phyloP scores from a whole-genome alignment of 2,888 invertebrate species.

The Meganola albula region DNA sequence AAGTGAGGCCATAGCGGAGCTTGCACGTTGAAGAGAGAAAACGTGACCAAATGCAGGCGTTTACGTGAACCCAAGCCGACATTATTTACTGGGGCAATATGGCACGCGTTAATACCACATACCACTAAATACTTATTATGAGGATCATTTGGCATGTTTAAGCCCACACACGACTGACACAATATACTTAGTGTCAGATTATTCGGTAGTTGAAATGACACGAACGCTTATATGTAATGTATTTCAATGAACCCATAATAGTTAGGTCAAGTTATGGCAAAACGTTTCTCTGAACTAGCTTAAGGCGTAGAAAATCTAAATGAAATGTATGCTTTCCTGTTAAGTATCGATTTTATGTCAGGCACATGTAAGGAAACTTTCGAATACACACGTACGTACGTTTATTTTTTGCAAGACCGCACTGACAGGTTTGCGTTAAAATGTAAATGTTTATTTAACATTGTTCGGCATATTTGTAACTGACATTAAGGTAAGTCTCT shows the following conservation, averaged over 20 bases:
- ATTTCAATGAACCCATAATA: no score
- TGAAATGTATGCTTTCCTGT: background rate
- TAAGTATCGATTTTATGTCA: slow-evolving; percentile 9
- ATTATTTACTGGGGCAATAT: no score
- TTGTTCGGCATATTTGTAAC: slow-evolving; percentile 7
- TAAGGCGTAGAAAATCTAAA: background rate
- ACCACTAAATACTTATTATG: slow-evolving; percentile 7
- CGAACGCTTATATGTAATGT: no score
- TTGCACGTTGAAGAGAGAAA: slow-evolving; percentile 16
- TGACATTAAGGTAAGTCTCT: slow-evolving; percentile 6
- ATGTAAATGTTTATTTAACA: slow-evolving; percentile 9
- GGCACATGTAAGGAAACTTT: slow-evolving; percentile 2
- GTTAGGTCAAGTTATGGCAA: no score
- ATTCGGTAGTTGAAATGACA: no score
- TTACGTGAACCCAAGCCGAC: slow-evolving; percentile 9
- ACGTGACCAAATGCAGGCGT: slow-evolving; percentile 16
- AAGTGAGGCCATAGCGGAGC: slow-evolving; percentile 12
- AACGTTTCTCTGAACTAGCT: no score
- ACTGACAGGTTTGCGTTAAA: slow-evolving; percentile 5
- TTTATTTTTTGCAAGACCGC: slow-evolving; percentile 4
- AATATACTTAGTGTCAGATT: no score
- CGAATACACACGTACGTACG: background rate
- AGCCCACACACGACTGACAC: slow-evolving; percentile 12
- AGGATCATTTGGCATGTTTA: slow-evolving; percentile 5
- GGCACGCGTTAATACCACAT: slow-evolving; percentile 5